Percentiles rank a stretch among this genome's conserved stretches.
These are phyloP conservation scores for Melieria omissa DNA, from an alignment of 2,888 invertebrate species.

Conservation along the genomic window DNA sequence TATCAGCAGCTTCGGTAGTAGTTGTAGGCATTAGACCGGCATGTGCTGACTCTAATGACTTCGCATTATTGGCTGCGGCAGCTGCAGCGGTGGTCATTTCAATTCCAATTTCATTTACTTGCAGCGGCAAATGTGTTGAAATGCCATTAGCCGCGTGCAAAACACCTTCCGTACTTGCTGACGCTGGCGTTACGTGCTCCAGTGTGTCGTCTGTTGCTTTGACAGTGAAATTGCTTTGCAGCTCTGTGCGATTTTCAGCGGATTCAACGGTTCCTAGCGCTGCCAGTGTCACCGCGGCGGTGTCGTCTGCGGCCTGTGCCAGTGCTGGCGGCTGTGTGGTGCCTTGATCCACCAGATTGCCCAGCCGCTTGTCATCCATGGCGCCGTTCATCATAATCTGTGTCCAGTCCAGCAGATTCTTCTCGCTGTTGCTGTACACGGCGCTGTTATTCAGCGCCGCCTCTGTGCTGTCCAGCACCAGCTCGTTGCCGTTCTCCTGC, in stretches of 20 bases:
- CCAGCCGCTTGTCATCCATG: constrained; percentile 7
- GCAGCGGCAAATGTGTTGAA: constrained; percentile 17
- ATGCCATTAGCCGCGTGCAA: background rate
- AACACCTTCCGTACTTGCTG: background rate
- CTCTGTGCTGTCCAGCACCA: constrained; percentile 46
- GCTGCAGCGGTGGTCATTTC: constrained; percentile 20
- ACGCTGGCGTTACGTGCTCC: background rate
- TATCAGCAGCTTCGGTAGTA: constrained; percentile 16
- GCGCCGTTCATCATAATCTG: constrained; percentile 55
- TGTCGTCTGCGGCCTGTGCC: background rate
- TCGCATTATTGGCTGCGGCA: background rate
- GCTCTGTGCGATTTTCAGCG: background rate
- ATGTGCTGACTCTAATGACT: background rate
- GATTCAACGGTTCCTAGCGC: background rate
- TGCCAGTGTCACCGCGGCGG: background rate
- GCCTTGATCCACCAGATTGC: background rate
- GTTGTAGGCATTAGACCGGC: constrained; percentile 16
- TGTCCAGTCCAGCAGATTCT: constrained; percentile 60
- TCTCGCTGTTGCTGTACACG: constrained; percentile 49
- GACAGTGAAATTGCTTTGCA: background rate
- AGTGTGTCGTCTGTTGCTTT: background rate
- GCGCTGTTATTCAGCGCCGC: background rate
- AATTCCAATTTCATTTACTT: constrained; percentile 5
- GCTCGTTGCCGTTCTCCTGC: constrained; percentile 3
- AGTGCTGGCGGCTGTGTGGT: background rate